These are phyloP conservation scores for Origma solitaria DNA, from an alignment of 2,113 vertebrate genomes.

Conservation along the genomic window DNA sequence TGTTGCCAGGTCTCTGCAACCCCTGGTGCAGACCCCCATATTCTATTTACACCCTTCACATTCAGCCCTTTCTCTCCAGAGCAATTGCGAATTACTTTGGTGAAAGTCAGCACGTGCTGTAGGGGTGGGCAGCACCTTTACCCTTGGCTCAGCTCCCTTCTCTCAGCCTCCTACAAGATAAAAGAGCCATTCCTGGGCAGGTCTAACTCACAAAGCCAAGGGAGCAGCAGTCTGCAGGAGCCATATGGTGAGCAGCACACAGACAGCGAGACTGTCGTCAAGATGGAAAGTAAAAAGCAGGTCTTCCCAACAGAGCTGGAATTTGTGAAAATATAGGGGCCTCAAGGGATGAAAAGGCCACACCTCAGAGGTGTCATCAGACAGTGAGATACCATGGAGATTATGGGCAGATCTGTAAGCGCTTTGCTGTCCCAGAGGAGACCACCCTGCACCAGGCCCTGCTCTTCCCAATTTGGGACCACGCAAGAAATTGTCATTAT, in stretches of 20 bases:
- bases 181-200: not conserved
- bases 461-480: not conserved
- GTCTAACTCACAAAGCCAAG: not conserved
- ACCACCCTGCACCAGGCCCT: not conserved
- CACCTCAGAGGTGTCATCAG: not conserved
- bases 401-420: not conserved
- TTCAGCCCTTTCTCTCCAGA: not conserved
- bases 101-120: not conserved
- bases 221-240: not conserved
- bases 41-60: not conserved
- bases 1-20: not conserved
- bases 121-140: not conserved
- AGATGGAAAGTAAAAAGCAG: not conserved
- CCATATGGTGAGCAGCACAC: not conserved
- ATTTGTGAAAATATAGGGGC: not conserved
- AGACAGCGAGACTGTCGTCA: fast-evolving
- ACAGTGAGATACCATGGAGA: not conserved
- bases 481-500: not conserved
- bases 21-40: not conserved
- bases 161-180: not conserved
- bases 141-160: not conserved
- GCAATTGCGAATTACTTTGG: not conserved
- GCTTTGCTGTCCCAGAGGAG: not conserved
- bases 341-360: not conserved
- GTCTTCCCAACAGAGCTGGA: not conserved